Conservation (phyloP, 2,797 vertebrate species). For the Pseudochirops corinnae region DNA sequence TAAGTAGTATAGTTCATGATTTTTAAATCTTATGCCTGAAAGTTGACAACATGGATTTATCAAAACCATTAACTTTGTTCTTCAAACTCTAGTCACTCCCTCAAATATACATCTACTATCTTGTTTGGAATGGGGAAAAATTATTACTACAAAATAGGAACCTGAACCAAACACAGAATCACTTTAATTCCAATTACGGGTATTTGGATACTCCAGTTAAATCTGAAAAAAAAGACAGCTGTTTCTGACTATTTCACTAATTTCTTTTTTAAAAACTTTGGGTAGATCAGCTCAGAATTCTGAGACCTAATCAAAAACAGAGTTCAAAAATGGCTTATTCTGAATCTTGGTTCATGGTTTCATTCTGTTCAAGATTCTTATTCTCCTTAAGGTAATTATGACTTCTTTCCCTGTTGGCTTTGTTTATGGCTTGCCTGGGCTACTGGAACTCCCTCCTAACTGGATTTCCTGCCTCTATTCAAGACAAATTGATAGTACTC, state of each 20-base stretch:
- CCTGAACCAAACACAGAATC: constrained; percentile 53
- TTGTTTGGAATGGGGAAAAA: not conserved
- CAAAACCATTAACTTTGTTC: constrained; percentile 47
- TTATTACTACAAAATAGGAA: not conserved
- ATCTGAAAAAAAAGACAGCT: not conserved
- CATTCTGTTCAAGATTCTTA: constrained; percentile 18
- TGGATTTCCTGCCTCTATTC: not conserved
- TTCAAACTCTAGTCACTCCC: constrained; percentile 51
- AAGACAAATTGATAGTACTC: constrained; percentile 37
- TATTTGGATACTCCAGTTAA: constrained; percentile 47
- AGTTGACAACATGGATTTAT: constrained; percentile 37
- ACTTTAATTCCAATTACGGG: constrained; percentile 52
- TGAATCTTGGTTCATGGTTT: constrained; percentile 26
- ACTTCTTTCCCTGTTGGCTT: not conserved
- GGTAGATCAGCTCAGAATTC: not conserved
- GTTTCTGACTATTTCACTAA: not conserved
- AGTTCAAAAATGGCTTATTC: not conserved
- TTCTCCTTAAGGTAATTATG: constrained; percentile 20
- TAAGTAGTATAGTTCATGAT: constrained; percentile 32
- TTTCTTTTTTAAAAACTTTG: not conserved
- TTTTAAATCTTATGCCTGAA: constrained; percentile 44
- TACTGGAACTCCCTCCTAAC: not conserved
- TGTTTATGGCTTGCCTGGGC: not conserved
- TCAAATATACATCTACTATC: not conserved
- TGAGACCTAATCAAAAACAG: not conserved